Evolutionary conservation across 2,797 vertebrate genomes (phyloP), one percentile per base, ranked within the genome.

Genomic region (Epinephelus awoara): DNA sequence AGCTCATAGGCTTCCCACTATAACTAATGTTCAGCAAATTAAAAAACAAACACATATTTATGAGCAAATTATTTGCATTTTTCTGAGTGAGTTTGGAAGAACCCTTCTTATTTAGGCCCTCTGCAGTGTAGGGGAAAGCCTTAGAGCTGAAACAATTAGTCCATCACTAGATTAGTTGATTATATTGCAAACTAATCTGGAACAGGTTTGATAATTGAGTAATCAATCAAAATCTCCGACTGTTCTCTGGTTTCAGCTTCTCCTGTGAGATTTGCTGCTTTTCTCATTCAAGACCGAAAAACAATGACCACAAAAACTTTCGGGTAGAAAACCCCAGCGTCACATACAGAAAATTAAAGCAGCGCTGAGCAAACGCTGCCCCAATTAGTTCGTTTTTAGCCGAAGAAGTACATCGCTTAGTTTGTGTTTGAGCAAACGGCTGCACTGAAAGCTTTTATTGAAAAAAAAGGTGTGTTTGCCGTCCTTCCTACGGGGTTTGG

Each of bases 131-230:
- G 38, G 0, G 8, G 14, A 25, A 40, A 42, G 0, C 64, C 9
- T 38, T 10, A 6, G n/a, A 59, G 34, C 19, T 54, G 40, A 63
- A 81, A 44, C 17, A 52, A 6, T 59, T 7, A 15, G 18, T 40
- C 29, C 6, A 57, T 61, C 46, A 61, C 49, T 66, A 61, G 42
- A 71, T 44, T 57, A 40, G 59, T 46, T 5, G 0, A 46, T 25
- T 46, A 55, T 19, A 27, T 9, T 66, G 47, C 77, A 40, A 70
- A 5, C 29, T 72, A 50, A 72, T 55, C 5, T 0, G 44, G 17
- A 51, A 51, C n/a, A 18, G 21, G 21, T 68, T 21, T 34, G n/a
- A n/a, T 61, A 47, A 47, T 25, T 44, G 9, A 55, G 57, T 74
- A 66, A 51, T 58, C 34, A 74, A 17, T 63, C 38, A 25, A 44